Evolutionary conservation across 2,888 invertebrate genomes (phyloP).

Genomic region (Penaeus monodon): DNA sequence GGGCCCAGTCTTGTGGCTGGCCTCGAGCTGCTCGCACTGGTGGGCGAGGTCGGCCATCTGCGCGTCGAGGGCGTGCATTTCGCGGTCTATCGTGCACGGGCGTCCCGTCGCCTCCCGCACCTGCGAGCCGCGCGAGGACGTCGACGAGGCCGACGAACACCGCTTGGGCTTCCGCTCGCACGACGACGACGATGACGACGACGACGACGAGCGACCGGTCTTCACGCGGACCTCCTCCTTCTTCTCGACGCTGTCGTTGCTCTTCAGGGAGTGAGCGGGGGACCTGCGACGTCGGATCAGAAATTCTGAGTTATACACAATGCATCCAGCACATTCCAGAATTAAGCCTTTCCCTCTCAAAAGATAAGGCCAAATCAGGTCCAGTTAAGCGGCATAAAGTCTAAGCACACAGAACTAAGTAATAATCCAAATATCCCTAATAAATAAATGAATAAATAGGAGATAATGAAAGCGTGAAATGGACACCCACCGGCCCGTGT

Average conservation of each 20-base stretch:
- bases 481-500: conserved; percentile 43
- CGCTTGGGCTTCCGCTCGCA: conserved; percentile 47
- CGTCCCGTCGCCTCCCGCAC: conserved; percentile 1
- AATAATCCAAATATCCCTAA: too few relatives aligned
- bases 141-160: conserved; percentile 43
- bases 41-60: conserved; percentile 58
- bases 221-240: conserved; percentile 22
- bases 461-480: background rate
- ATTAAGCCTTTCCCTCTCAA: too few relatives aligned
- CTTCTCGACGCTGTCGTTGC: conserved; percentile 39
- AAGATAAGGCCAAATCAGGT: too few relatives aligned
- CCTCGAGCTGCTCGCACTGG: conserved; percentile 56
- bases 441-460: background rate
- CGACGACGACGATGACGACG: conserved; percentile 36
- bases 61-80: conserved; percentile 49
- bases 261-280: conserved; percentile 37
- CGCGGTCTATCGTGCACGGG: conserved; percentile 51
- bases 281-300: conserved; percentile 14
- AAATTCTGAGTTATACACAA: background rate
- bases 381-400: too few relatives aligned
- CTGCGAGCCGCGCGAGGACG: conserved; percentile 42
- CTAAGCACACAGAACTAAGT: too few relatives aligned
- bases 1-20: conserved; percentile 21
- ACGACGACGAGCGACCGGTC: conserved; percentile 28
- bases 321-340: too few relatives aligned